These are phyloP conservation scores for Leptestheria dahalacensis DNA, from an alignment of 1,140 invertebrate species.

Conservation along the genomic window DNA sequence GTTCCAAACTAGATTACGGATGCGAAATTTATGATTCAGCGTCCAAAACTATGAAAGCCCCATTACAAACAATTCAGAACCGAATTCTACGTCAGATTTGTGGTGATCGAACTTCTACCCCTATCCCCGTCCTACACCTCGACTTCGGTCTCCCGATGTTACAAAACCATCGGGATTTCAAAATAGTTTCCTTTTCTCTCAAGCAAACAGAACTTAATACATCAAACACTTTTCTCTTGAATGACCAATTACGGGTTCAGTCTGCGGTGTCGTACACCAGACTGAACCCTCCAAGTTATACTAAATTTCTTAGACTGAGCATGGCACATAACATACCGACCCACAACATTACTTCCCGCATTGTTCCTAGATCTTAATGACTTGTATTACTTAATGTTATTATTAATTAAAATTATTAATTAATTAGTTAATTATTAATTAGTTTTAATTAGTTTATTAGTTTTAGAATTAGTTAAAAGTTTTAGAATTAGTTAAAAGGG, in stretches of 20 bases:
- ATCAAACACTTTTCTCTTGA: not conserved
- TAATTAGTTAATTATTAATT: too few relatives aligned
- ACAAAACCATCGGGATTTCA: not conserved
- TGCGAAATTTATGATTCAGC: conserved; percentile 12
- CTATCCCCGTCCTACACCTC: not conserved
- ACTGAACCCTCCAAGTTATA: not conserved
- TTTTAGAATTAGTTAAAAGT: too few relatives aligned
- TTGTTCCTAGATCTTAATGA: too few relatives aligned
- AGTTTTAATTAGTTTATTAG: too few relatives aligned
- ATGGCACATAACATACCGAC: too few relatives aligned
- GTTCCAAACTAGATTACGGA: conserved; percentile 16
- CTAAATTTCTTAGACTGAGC: too few relatives aligned
- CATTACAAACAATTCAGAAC: not conserved
- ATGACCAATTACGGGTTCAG: not conserved
- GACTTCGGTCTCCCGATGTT: not conserved
- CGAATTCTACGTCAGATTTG: not conserved
- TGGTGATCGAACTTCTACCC: not conserved
- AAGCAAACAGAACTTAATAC: not conserved
- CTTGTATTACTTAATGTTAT: too few relatives aligned
- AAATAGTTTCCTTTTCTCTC: not conserved
- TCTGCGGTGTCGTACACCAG: not conserved
- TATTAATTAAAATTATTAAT: too few relatives aligned
- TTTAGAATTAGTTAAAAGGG: too few relatives aligned
- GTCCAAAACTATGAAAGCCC: not conserved
- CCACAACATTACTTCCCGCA: too few relatives aligned